phyloP scores from a whole-genome alignment of 2,888 invertebrate genomes.

The Xanthostigma xanthostigma region DNA sequence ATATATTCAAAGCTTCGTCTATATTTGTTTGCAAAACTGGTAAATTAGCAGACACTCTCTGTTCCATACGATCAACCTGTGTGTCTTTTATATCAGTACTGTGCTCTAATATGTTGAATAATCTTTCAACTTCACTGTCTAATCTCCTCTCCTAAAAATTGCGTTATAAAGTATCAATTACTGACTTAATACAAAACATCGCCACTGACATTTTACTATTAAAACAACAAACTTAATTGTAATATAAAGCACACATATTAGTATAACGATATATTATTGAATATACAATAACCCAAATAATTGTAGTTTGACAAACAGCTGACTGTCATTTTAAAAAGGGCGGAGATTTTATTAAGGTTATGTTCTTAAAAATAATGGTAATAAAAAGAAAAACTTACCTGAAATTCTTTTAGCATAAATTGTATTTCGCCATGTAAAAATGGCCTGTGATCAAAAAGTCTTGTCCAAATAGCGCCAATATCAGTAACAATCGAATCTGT shows the following conservation, averaged over 20 bases:
- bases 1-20: constrained; percentile 45
- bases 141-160: constrained; percentile 52
- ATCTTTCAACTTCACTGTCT: constrained; percentile 63
- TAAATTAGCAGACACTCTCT: constrained; percentile 42
- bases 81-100: constrained; percentile 63
- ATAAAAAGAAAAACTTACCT: constrained; percentile 46
- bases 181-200: neutral
- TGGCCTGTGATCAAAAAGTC: constrained; percentile 76
- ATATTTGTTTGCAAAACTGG: constrained; percentile 48
- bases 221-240: neutral
- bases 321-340: neutral
- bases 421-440: constrained; percentile 77
- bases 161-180: constrained; percentile 6
- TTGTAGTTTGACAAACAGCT: neutral
- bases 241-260: too few relatives aligned
- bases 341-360: neutral
- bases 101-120: constrained; percentile 62
- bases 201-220: constrained; percentile 2
- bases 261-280: too few relatives aligned
- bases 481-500: constrained; percentile 35
- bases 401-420: constrained; percentile 70
- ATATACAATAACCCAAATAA: too few relatives aligned
- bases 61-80: constrained; percentile 51
- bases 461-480: constrained; percentile 66
- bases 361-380: constrained; percentile 1